These are phyloP conservation scores for Antheraea mylitta DNA, from an alignment of 1,140 invertebrate genomes.

Conservation along the genomic window DNA sequence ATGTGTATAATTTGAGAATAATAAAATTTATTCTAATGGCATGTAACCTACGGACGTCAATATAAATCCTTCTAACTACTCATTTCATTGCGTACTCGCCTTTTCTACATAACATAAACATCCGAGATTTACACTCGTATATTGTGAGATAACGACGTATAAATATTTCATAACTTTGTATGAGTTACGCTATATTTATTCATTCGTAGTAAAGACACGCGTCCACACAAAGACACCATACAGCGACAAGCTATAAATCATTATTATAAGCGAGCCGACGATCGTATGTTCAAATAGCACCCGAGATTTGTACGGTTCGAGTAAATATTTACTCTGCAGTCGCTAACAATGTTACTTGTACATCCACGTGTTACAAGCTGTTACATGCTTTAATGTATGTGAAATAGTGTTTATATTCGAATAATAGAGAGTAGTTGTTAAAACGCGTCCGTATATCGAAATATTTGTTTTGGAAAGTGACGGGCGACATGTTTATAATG, in stretches of 20 bases:
- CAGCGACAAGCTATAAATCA: slow-evolving; percentile 5
- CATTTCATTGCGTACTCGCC: background rate
- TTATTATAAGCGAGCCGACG: slow-evolving; percentile 9
- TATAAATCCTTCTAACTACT: background rate
- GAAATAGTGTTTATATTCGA: slow-evolving; percentile 6
- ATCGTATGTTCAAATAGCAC: slow-evolving; percentile 14
- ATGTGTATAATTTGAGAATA: background rate
- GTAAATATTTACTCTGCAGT: slow-evolving; percentile 14
- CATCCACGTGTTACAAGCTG: background rate
- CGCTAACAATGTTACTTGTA: slow-evolving; percentile 11
- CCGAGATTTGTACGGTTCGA: slow-evolving; percentile 9
- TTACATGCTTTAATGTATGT: background rate
- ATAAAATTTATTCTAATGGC: too few species aligned
- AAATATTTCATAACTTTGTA: slow-evolving; percentile 2
- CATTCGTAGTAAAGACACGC: slow-evolving; percentile 1
- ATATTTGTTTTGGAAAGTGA: slow-evolving; percentile 11
- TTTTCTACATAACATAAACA: background rate
- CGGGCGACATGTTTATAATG: slow-evolving; percentile 12
- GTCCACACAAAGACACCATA: slow-evolving; percentile 4
- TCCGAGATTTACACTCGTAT: background rate
- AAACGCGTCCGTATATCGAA: slow-evolving; percentile 4
- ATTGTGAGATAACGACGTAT: slow-evolving; percentile 4
- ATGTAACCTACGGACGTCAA: too few species aligned
- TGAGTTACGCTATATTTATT: slow-evolving; percentile 3
- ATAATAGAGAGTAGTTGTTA: background rate